phyloP scores from a whole-genome alignment of 2,113 vertebrate species.

The Chauna torquata region DNA sequence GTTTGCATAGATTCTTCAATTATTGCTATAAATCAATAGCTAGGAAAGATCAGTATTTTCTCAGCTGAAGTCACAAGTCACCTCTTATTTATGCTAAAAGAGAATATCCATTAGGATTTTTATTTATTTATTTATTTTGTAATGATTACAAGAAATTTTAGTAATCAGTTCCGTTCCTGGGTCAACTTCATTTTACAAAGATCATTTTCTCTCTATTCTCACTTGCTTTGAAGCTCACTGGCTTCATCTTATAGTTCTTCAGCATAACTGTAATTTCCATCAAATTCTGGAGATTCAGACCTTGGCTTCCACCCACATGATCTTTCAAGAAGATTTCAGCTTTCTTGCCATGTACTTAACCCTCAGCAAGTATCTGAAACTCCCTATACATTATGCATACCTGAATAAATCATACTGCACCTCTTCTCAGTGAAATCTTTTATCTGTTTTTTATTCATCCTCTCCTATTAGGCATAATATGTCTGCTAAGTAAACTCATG shows the following conservation, averaged over 20 bases:
- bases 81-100: not conserved
- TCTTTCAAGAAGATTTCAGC: not conserved
- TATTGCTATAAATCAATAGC: not conserved
- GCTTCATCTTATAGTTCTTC: not conserved
- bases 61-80: not conserved
- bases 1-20: not conserved
- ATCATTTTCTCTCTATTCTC: not conserved
- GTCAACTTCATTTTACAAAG: not conserved
- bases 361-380: slow-evolving; percentile 13
- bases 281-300: not conserved
- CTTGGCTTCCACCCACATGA: not conserved
- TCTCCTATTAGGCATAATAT: not conserved
- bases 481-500: not conserved
- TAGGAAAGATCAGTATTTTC: not conserved
- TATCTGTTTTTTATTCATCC: not conserved
- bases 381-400: not conserved
- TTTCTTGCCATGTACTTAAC: not conserved
- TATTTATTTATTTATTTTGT: not conserved
- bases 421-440: not conserved
- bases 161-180: not conserved
- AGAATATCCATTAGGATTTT: not conserved
- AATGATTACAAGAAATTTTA: not conserved
- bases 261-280: not conserved
- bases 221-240: not conserved
- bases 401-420: not conserved